phyloP scores from a whole-genome alignment of 2,113 vertebrate species.

The Brevimyrus niger region DNA sequence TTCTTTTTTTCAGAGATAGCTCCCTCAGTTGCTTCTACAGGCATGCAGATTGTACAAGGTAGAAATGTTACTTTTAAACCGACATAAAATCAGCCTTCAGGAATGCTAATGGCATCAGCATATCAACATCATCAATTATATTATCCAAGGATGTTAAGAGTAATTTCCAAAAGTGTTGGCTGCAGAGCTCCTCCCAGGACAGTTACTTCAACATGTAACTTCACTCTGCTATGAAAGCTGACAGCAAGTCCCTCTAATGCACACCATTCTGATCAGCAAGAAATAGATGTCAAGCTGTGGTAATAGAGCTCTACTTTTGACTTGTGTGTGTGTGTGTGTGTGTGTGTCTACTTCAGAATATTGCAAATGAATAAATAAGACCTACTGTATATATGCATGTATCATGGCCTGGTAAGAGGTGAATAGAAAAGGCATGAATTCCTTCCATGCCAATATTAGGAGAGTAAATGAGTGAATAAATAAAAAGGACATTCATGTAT shows the following conservation, averaged over 20 bases:
- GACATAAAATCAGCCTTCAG: not conserved
- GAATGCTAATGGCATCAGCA: not conserved
- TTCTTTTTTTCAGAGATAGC: not conserved
- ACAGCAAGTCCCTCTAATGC: not conserved
- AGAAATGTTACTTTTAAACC: not conserved
- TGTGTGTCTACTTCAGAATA: not conserved
- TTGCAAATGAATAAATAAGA: not conserved
- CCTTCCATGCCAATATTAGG: not conserved
- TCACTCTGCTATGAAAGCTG: not conserved
- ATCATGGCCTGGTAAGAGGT: not conserved
- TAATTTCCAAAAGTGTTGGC: not conserved
- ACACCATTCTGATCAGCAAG: not conserved
- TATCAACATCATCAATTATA: not conserved
- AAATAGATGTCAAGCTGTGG: not conserved
- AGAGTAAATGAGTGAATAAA: not conserved
- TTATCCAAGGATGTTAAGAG: not conserved
- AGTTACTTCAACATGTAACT: not conserved
- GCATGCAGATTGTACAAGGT: not conserved
- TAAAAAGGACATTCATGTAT: not conserved
- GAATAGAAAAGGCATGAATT: not conserved
- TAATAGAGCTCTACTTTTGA: not conserved
- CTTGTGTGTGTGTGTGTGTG: too few relatives aligned
- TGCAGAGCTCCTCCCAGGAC: not conserved
- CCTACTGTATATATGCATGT: not conserved
- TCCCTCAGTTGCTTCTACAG: not conserved